Conservation (phyloP, 2,113 vertebrate species). For the Rostratula benghalensis region DNA sequence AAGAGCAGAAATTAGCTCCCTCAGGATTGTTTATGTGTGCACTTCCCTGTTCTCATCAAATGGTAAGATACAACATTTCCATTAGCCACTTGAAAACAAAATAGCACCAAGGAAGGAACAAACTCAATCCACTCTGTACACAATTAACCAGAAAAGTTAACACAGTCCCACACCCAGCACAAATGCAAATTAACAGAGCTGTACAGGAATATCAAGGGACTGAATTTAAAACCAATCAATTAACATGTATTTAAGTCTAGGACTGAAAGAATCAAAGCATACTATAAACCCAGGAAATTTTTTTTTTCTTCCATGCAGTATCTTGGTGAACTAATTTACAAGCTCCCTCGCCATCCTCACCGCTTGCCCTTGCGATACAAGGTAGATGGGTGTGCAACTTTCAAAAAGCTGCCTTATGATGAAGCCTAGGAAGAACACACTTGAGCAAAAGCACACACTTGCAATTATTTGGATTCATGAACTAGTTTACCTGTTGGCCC, state of each 20-base stretch:
- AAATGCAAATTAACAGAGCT: neutral
- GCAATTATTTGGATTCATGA: neutral
- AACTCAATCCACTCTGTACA: neutral
- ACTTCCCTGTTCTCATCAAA: neutral
- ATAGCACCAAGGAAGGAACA: neutral
- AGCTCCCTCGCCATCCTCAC: neutral
- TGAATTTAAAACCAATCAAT: neutral
- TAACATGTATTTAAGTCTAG: neutral
- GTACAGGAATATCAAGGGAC: neutral
- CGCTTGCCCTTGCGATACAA: neutral
- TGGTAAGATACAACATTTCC: neutral
- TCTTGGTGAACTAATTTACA: neutral
- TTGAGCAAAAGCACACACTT: neutral
- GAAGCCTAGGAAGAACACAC: neutral
- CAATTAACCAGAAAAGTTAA: neutral
- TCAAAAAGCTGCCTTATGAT: fast-evolving
- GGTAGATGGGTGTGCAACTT: neutral
- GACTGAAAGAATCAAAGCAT: neutral
- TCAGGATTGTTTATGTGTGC: fast-evolving
- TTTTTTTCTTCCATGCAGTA: neutral
- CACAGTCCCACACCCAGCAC: neutral
- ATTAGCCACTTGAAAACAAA: neutral
- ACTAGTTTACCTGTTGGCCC: constrained; percentile 81
- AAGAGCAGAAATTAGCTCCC: neutral
- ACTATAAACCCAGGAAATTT: neutral